A percentile compares a stretch with the other conserved stretches of the same genome.
phyloP scores from a whole-genome alignment of 1,140 invertebrate species.

The Macrobrachium nipponense region DNA sequence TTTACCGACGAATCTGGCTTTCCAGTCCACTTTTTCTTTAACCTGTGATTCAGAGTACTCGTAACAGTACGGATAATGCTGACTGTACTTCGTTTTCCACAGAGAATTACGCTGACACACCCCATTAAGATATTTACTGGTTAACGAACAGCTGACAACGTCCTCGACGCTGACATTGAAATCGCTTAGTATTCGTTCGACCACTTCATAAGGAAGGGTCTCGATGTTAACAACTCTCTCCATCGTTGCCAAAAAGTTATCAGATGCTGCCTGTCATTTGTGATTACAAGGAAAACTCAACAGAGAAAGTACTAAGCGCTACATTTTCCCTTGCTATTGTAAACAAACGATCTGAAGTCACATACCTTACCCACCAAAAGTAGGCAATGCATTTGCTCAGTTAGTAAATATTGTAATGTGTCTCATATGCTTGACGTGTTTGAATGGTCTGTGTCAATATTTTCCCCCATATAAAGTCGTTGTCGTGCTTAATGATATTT shows the following conservation, averaged over 20 bases:
- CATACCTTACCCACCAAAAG: no score
- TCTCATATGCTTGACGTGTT: no score
- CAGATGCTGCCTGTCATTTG: no score
- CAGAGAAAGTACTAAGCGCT: no score
- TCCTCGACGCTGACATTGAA: constrained; percentile 38
- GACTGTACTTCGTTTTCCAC: constrained; percentile 42
- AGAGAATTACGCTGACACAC: constrained; percentile 48
- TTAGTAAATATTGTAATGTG: no score
- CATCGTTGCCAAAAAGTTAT: background rate
- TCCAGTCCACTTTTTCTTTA: constrained; percentile 48
- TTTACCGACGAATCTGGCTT: constrained; percentile 10
- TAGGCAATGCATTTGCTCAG: no score
- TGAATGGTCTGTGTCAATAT: no score
- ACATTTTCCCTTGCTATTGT: no score
- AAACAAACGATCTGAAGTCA: no score
- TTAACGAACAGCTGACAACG: constrained; percentile 34
- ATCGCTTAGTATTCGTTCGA: constrained; percentile 44
- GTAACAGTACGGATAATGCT: constrained; percentile 44
- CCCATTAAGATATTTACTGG: constrained; percentile 42
- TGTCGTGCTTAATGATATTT: no score
- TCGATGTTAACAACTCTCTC: constrained; percentile 37
- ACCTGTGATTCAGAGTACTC: background rate
- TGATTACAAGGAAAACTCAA: no score
- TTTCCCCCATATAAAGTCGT: no score
- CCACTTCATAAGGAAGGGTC: constrained; percentile 43